These are phyloP conservation scores for Eupristina koningsbergeri DNA, from an alignment of 1,140 invertebrate species.

Conservation along the genomic window DNA sequence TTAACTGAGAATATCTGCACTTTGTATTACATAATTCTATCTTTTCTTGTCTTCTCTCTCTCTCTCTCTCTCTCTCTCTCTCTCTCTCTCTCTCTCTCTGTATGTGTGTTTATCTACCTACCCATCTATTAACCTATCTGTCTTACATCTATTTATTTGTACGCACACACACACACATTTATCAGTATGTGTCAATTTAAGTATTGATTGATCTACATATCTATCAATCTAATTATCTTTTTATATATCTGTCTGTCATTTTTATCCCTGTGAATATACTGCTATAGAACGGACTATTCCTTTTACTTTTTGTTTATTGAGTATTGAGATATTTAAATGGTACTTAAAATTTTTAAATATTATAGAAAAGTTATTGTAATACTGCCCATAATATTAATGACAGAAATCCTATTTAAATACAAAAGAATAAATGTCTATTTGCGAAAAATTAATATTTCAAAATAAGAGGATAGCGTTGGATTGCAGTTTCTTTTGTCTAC, in stretches of 20 bases:
- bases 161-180: no score
- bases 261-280: neutral
- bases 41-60: no score
- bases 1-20: no score
- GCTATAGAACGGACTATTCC: neutral
- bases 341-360: neutral
- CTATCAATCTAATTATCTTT: no score
- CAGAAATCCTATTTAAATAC: no score
- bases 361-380: neutral
- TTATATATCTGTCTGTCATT: neutral
- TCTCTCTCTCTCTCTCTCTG: neutral
- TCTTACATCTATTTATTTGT: neutral
- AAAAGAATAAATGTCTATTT: no score
- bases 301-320: neutral
- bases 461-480: no score
- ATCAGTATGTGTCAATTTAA: no score
- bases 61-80: neutral
- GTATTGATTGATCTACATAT: no score
- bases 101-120: neutral
- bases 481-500: no score
- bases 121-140: neutral
- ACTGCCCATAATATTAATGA: no score
- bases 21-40: conserved; percentile 1
- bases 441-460: no score
- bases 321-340: neutral